Base-by-base conservation (phyloP, 2,888 invertebrate genomes). In the Mythimna vitellina region DNA sequence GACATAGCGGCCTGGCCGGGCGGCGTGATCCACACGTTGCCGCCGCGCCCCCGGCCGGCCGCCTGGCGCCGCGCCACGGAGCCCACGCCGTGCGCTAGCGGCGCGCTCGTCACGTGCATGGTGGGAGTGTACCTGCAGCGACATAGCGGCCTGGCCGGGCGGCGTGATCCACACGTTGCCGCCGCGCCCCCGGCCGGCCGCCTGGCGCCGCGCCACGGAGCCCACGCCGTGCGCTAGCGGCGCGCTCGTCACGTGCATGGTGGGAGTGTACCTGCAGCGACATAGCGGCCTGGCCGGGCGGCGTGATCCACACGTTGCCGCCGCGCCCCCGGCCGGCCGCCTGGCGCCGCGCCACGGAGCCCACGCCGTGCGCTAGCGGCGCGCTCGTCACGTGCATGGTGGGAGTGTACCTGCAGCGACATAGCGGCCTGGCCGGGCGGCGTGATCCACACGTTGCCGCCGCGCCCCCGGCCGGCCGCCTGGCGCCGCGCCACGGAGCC, bases 391-490 rank as follows among this genome's bases (percentile, higher is more conserved):
- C 93, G 76, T 97, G 93, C 97, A 98, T 98, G 0, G 99, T 98
- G 57, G 38, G 38, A 38, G 38, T 38, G 98, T 38, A 99, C 96
- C 95, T 99, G 99, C 60, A 99, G 86, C 0, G 99, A 98, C 91
- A 99, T 98, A 97, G 98, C 97, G 57, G 98, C 99, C 93, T 99
- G 98, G 0, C 99, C 99, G 63, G 96, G 93, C 3, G 99, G 99
- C 89, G 99, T 98, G 76, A 99, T 94, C 99, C 99, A 99, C 2
- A 93, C 89, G 93, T 99, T 99, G 66, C 97, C 97, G 17, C 97
- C 97, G 73, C 98, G 97, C 76, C 98, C 98, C 96, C 89, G 78
- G 53, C 90, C 93, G n/a, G 95, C 91, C 0, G 97, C 97, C 96
- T 99, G 99, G 64, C 97, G 97, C 25, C 97, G 96, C 35, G 99